Conservation (phyloP, 2,113 vertebrate species). For the Paradoxurus hermaphroditus region DNA sequence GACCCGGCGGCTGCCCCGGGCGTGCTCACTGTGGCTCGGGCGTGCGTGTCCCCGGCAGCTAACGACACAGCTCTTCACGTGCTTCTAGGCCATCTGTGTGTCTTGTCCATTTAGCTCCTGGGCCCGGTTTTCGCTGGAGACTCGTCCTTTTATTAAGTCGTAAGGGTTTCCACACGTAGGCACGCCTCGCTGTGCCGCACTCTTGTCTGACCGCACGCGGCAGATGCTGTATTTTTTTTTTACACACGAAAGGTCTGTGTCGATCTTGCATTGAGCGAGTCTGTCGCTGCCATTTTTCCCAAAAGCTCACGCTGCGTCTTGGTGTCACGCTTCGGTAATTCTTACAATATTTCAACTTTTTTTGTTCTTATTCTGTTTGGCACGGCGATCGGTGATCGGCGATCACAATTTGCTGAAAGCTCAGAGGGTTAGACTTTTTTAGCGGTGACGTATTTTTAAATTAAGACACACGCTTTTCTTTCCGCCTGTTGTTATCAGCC, state of each 20-base stretch:
- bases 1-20: rapidly evolving
- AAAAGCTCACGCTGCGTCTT: no score
- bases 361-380: background rate
- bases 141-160: background rate
- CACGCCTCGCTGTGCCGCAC: background rate
- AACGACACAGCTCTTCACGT: rapidly evolving
- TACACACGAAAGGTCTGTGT: background rate
- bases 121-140: background rate
- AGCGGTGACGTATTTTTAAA: background rate
- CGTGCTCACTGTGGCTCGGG: rapidly evolving
- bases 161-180: background rate
- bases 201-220: no score
- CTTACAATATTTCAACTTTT: background rate
- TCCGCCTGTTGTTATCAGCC: no score
- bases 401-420: background rate
- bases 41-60: background rate
- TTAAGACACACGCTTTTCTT: background rate
- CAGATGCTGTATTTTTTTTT: background rate
- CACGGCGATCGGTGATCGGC: background rate
- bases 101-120: background rate
- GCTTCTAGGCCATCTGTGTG: rapidly evolving
- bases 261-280: background rate
- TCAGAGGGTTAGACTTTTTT: background rate
- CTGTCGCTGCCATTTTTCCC: background rate
- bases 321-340: background rate